phyloP scores from a whole-genome alignment of 1,140 invertebrate genomes.

The Monochamus saltuarius region DNA sequence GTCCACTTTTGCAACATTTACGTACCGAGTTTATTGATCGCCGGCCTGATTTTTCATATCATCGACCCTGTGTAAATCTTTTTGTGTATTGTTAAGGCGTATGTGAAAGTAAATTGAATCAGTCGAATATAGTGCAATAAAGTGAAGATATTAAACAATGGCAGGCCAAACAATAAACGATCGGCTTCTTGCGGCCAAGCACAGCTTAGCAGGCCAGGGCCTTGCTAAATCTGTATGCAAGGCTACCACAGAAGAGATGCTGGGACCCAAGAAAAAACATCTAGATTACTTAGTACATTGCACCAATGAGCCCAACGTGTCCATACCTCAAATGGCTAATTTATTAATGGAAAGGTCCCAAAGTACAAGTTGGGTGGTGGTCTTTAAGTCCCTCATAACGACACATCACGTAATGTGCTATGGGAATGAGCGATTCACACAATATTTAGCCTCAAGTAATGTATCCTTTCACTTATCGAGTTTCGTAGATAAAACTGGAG shows the following conservation, averaged over 20 bases:
- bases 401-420: constrained; percentile 99
- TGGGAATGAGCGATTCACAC: constrained; percentile 99
- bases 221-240: constrained; percentile 99
- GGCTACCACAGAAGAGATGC: constrained; percentile 99
- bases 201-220: constrained; percentile 98
- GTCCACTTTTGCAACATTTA: constrained; percentile 13
- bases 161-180: constrained; percentile 98
- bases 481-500: constrained; percentile 95
- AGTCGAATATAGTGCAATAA: constrained; percentile 3
- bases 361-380: constrained; percentile 97
- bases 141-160: constrained; percentile 55
- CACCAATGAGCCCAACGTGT: constrained; percentile 99
- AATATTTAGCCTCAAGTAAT: constrained; percentile 99
- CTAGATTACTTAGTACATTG: constrained; percentile 99
- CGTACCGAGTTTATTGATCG: neutral
- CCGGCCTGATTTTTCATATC: neutral
- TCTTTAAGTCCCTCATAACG: constrained; percentile 97
- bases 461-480: constrained; percentile 97
- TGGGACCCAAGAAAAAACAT: constrained; percentile 99
- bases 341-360: constrained; percentile 96
- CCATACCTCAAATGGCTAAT: constrained; percentile 98
- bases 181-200: constrained; percentile 93
- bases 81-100: constrained; percentile 1
- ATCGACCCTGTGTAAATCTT: constrained; percentile 7
- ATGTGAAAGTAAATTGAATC: neutral